Conservation (phyloP, 2,888 invertebrate genomes). For the Polymixis flavicincta region DNA sequence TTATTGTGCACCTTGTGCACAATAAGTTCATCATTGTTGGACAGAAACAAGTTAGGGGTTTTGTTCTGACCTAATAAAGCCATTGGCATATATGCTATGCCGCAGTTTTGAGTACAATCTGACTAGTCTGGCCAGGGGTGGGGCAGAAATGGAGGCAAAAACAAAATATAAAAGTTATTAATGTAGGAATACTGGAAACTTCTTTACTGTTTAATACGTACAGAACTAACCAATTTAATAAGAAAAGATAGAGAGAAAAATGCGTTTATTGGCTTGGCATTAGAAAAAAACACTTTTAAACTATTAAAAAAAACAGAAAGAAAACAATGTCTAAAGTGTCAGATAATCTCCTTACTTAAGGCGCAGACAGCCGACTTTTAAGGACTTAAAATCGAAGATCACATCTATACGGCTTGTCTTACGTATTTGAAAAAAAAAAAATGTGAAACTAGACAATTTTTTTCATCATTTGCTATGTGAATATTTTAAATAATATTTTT, state of each 20-base stretch:
- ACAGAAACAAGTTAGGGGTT: constrained; percentile 14
- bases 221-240: too few relatives aligned
- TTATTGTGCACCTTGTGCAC: not conserved
- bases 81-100: not conserved
- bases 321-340: not conserved
- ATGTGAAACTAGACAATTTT: too few relatives aligned
- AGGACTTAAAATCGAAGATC: too few relatives aligned
- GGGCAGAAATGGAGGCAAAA: not conserved
- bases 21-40: constrained; percentile 2
- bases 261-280: not conserved
- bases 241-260: not conserved
- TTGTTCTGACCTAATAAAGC: not conserved
- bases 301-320: not conserved
- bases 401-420: too few relatives aligned
- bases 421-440: too few relatives aligned
- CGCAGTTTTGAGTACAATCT: not conserved
- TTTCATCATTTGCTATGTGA: too few relatives aligned
- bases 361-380: too few relatives aligned
- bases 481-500: too few relatives aligned
- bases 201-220: not conserved
- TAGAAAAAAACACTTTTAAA: not conserved
- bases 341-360: too few relatives aligned
- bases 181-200: not conserved
- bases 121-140: not conserved
- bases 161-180: not conserved